Evolutionary conservation across 2,113 vertebrate genomes (phyloP).

Genomic region (Etheostoma spectabile): DNA sequence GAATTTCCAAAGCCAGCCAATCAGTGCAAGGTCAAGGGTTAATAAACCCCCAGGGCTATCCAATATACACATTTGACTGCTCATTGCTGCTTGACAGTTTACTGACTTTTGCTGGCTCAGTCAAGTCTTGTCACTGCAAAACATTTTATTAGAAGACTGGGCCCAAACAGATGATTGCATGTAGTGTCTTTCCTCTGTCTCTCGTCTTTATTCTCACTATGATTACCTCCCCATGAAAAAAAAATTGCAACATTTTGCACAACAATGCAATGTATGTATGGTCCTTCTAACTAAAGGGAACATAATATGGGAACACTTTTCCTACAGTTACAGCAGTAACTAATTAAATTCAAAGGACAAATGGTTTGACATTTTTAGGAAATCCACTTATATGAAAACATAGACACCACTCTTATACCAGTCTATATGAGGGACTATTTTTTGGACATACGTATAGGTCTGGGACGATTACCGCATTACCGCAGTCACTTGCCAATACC

Average conservation of each 20-base stretch:
- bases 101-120: slow-evolving; percentile 1
- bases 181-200: not conserved
- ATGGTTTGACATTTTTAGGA: not conserved
- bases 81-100: slow-evolving; percentile 30
- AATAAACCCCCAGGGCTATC: slow-evolving; percentile 47
- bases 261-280: too few species aligned
- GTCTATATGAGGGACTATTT: not conserved
- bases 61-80: slow-evolving; percentile 38
- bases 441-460: not conserved
- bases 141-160: not conserved
- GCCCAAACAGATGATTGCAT: not conserved
- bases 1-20: slow-evolving; percentile 71
- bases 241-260: not conserved
- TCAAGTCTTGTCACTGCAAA: slow-evolving; percentile 24
- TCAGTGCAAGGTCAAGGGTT: slow-evolving; percentile 57
- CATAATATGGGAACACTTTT: not conserved
- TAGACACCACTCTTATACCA: too few species aligned
- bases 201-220: not conserved
- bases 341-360: not conserved
- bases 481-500: too few species aligned
- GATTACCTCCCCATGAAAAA: not conserved
- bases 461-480: too few species aligned
- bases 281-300: not conserved
- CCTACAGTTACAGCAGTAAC: not conserved
- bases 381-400: not conserved